A percentile compares a stretch with the other conserved stretches of the same genome.
Evolutionary conservation across 2,888 invertebrate species (phyloP).

Genomic region (Zaprionus bogoriensis): DNA sequence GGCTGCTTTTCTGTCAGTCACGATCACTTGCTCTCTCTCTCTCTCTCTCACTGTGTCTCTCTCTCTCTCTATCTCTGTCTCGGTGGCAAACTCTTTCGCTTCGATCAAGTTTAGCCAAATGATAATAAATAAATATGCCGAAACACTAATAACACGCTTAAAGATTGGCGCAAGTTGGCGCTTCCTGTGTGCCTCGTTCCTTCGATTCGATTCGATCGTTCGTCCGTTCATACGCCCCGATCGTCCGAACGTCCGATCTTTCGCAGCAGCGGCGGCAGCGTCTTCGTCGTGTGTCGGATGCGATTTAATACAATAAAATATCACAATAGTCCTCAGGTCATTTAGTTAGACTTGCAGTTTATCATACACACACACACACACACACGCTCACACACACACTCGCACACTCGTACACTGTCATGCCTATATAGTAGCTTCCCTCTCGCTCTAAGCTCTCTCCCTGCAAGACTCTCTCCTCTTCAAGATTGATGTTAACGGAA

Average conservation of each 20-base stretch:
- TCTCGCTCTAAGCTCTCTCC: conserved; percentile 1
- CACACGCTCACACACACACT: conserved; percentile 28
- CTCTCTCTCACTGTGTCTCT: not conserved
- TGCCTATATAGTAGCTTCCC: no score
- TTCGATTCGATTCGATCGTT: conserved; percentile 17
- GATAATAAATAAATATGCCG: conserved; percentile 76
- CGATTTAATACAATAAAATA: conserved; percentile 82
- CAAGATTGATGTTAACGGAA: conserved; percentile 83
- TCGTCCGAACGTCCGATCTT: conserved; percentile 12
- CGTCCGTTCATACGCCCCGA: no score
- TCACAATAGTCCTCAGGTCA: conserved; percentile 83
- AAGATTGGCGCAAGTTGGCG: conserved; percentile 75
- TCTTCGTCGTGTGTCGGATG: conserved; percentile 73
- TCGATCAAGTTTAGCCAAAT: conserved; percentile 50
- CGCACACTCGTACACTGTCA: no score
- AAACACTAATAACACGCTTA: conserved; percentile 77
- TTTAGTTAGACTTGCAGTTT: conserved; percentile 81
- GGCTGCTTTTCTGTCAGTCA: conserved; percentile 25
- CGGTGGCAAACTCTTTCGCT: not conserved
- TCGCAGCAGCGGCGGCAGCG: conserved; percentile 9
- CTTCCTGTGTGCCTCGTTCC: conserved; percentile 53
- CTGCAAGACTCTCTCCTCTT: conserved; percentile 29
- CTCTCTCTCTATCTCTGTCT: not conserved
- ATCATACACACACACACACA: conserved; percentile 59
- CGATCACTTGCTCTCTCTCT: conserved; percentile 7